Base-by-base conservation (phyloP, 1,140 invertebrate genomes). In the Drosophila murphyi region DNA sequence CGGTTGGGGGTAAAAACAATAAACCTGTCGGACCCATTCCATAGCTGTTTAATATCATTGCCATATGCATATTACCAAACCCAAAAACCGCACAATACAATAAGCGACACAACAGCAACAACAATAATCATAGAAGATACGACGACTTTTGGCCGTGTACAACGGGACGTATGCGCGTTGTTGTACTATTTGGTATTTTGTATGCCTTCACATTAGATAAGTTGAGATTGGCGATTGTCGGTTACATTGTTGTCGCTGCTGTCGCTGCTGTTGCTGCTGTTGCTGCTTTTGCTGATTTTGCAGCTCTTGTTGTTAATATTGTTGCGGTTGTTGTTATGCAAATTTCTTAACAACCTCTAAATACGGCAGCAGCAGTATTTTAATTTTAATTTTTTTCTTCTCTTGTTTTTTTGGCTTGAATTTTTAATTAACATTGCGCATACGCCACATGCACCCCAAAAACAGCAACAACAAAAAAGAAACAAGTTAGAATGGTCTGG, bases 401-500 rank as follows among this genome's bases (percentile, higher is more conserved):
- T 65, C 39, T 55, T 54, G 32, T 39, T 47, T 56, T 47, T 64
- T 32, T 37, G 52, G 56, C 32, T 78, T 80, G 78, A 80, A 80
- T 82, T 82, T 72, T 82, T 76, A 77, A 77, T 82, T 80, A 80
- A 77, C 73, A 73, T 80, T 80, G 78, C 79, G 79, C 79, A 81
- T 80, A 80, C 78, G 76, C 76, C 72, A 59, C 62, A 68, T 81
- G 59, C 39, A 31, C 68, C 48, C 50, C 50, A 41, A 43, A 50
- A n/a, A 12, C 28, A n/a, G 20, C 20, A 43, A 29, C 43, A 10
- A n/a, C 28, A 20, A 37, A 8, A 20, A 20, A 20, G 20, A 20
- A 20, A 20, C 20, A 20, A 20, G 20, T 20, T 20, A 20, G 20
- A 20, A 20, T 20, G 20, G 20, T 20, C 20, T 20, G 1, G 20